phyloP scores from a whole-genome alignment of 2,797 vertebrate species.

The Propithecus perrieri region DNA sequence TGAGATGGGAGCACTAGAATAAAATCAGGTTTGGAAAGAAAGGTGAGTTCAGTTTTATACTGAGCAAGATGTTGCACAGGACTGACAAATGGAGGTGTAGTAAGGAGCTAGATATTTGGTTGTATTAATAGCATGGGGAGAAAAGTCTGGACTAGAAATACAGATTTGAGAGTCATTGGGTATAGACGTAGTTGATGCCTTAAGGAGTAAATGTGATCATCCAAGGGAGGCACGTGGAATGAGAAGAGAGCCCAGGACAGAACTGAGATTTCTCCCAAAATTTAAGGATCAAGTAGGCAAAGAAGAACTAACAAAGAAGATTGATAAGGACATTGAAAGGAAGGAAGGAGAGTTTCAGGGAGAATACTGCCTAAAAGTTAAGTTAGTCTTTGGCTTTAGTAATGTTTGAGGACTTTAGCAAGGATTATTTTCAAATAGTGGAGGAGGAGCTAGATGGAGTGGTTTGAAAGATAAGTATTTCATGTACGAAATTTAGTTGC shows the following conservation, averaged over 20 bases:
- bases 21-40: slow-evolving; percentile 6
- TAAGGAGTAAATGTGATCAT: neutral
- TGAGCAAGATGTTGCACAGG: neutral
- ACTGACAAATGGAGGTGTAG: neutral
- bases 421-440: neutral
- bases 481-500: neutral
- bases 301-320: neutral
- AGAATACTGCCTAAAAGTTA: neutral
- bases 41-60: slow-evolving; percentile 13
- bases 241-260: neutral
- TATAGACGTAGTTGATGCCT: neutral
- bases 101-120: neutral
- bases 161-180: neutral
- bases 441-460: neutral
- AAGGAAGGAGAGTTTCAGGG: neutral
- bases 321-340: neutral
- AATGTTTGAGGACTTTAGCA: neutral
- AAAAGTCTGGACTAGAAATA: neutral
- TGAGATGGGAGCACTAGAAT: neutral
- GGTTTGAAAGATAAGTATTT: neutral
- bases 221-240: neutral
- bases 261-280: neutral
- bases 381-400: neutral
- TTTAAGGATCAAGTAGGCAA: neutral
- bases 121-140: neutral